Evolutionary conservation across 2,888 invertebrate genomes (phyloP), one percentile per base, ranked within the genome.

Genomic region (Dione juno): DNA sequence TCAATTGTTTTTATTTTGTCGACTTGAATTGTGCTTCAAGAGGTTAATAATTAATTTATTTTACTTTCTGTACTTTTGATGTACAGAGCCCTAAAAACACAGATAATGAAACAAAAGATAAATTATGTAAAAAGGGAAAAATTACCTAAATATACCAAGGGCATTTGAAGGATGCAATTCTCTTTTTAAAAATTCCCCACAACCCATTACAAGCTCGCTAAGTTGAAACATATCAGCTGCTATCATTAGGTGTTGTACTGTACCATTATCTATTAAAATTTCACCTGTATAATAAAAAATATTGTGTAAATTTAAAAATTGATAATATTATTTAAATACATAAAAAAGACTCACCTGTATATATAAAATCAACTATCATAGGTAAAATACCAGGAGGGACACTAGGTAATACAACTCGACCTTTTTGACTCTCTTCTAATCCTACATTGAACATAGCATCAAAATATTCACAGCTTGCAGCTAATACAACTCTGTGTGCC

Each of bases 201-300:
- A 98, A 9, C 96, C 96, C 67, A 95, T 94, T 16, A 98, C 96
- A 52, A 94, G 82, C 86, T 98, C 98, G 76, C 96, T 94, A 59
- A 98, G 90, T 85, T 97, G 96, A 72, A 98, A 90, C 98, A 98
- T 98, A 87, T 98, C 98, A 54, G 98, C 97, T 57, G 98, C 97
- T 75, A 97, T 95, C 79, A 98, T 94, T 78, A 98, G 89, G 81
- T 98, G 98, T 89, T 98, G 98, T 69, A 98, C 98, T 88, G 97
- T 97, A 70, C 95, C 94, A 88, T 96, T 95, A 76, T 95, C 95
- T 76, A 97, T 95, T 75, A 94, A 88, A 70, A 96, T 94, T 90
- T 95, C 94, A 74, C 96, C 96, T 93, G 85, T 81, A 70, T n/a
- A 66, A 69, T 41, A 78, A 19, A 19, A 41, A 11, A 10, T 8